Evolutionary conservation across 2,113 vertebrate genomes (phyloP), one percentile per base, ranked within the genome.

Genomic region (Thomomys bottae): DNA sequence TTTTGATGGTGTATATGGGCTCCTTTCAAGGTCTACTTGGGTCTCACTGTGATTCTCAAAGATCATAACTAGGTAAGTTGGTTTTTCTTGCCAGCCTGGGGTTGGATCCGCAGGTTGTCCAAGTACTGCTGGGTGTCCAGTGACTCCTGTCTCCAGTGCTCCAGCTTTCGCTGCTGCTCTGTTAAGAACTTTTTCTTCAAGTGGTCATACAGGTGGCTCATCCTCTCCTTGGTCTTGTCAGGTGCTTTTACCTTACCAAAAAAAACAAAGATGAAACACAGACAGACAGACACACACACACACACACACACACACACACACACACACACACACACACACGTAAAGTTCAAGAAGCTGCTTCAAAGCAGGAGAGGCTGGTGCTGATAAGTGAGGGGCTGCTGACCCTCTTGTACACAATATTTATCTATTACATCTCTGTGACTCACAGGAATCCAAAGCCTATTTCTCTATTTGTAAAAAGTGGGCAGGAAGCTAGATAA

Each of bases 131-230:
- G 87, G 38, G 95, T 94, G 24, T 28, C 67, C 38, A 84, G 6
- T 0, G 73, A 89, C 0, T 94, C 95, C 49, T 72, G 92, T 57
- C 73, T 90, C 97, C 96, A 96, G 20, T 4, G 77, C 0, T 0
- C 63, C 68, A 82, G 66, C 89, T 96, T 97, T 45, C 84, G 94
- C 68, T 97, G 94, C 89, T 97, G 97, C 4, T 98, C 96, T 0
- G 34, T 88, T 92, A 96, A 1, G 92, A 98, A 98, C 89, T 97
- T 97, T 80, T 96, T 96, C 76, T 84, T 92, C 86, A 97, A 45
- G 14, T 84, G 92, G n/a, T 95, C 96, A 21, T 96, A n/a, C 34
- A 94, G 77, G 17, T 0, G 23, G 71, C 18, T 28, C 0, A 40
- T 95, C 92, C 96, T 97, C 84, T 68, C 97, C 95, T 96, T 96